Evolutionary conservation across 2,888 invertebrate genomes (phyloP).

Genomic region (Dryocosmus kuriphilus): DNA sequence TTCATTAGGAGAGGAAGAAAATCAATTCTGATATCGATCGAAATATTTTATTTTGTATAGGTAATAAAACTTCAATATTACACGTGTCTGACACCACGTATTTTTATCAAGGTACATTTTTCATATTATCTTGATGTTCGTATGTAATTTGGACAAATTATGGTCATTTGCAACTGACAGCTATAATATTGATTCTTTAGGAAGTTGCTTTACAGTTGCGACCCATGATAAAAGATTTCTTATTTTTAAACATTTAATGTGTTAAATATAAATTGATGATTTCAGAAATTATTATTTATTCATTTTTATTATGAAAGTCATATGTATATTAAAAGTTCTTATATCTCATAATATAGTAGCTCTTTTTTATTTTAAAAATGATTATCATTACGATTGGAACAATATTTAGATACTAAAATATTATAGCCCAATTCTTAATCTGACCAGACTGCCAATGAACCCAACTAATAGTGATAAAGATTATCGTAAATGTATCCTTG

Average conservation of each 20-base stretch:
- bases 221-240: neutral
- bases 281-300: no score
- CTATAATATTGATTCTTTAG: neutral
- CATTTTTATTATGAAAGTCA: no score
- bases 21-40: neutral
- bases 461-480: neutral
- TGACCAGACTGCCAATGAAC: neutral
- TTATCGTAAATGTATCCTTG: neutral
- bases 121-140: neutral
- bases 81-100: neutral
- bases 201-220: neutral
- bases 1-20: neutral
- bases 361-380: neutral
- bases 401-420: neutral
- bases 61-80: neutral
- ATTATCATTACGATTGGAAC: neutral
- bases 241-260: no score
- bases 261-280: no score
- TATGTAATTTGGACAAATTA: neutral
- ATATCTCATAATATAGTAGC: no score
- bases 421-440: neutral
- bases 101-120: neutral
- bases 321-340: no score
- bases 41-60: neutral
- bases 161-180: neutral